Evolutionary conservation across 2,888 invertebrate species (phyloP), one percentile per base, ranked within the genome.

Genomic region (Cosmia pyralina): DNA sequence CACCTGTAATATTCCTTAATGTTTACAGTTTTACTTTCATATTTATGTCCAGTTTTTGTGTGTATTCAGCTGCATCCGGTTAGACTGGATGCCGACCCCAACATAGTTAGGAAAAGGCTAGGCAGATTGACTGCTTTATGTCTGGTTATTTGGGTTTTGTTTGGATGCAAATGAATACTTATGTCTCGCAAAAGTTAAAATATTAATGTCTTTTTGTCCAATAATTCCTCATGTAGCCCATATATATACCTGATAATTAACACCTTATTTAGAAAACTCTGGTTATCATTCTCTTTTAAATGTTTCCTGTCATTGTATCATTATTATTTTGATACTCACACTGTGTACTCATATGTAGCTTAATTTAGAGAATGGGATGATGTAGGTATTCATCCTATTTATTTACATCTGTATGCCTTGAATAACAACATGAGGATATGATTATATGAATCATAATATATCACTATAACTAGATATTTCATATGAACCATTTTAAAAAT

Each of bases 341-440:
- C 34, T 41, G 7, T 41, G 41, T 41, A 7, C 8, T 4, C 38
- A 38, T 38, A 38, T 38, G 5, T 15, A 11, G 17, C 17, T 57
- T 65, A 38, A 67, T 55, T 57, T 64, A 72, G 48, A 59, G 11
- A 22, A 46, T 50, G 22, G n/a, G 50, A 67, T 65, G 48, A 53
- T 71, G 66, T 55, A 28, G 74, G 78, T 72, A 63, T 52, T 52
- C 34, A 75, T 66, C 46, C 38, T 22, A 58, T 57, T 50, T 79
- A 63, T 73, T 66, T 66, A 55, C 64, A 77, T 77, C 22, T 81
- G 46, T 22, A 38, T 55, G 70, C 44, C 60, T 77, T 78, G 38
- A 71, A 67, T 63, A 82, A 78, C 59, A 81, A 64, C 53, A 79
- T 66, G 53, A 72, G 79, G 44, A 57, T 65, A 58, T 50, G 41